Evolutionary conservation across 1,140 invertebrate species (phyloP), one percentile per base, ranked within the genome.

Genomic region (Asbolus verrucosus): DNA sequence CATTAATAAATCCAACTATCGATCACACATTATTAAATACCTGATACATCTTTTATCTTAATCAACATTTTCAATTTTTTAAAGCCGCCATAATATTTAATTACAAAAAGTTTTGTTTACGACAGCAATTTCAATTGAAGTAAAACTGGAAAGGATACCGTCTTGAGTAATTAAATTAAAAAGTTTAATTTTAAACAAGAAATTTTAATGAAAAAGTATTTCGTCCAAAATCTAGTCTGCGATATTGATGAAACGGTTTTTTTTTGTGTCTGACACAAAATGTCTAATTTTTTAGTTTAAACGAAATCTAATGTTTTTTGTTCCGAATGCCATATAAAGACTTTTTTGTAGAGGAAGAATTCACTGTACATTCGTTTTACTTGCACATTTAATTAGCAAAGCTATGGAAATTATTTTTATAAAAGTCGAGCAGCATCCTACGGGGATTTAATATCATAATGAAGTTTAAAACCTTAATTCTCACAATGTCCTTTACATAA

Each of bases 181-280:
- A 54, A 54, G 46, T 54, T 54, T 54, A 54, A 54, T 54, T 54
- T 54, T 54, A 54, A 54, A 54, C 46, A 54, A 54, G 46, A 24
- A 54, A 27, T 54, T 54, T 54, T 54, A 54, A 54, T 54, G 46
- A 54, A 54, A 54, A 54, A 54, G 46, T 27, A 27, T 36, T 36
- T 16, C 19, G 24, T n/a, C 46, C 21, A 54, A 54, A 54, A 54
- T 54, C 14, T 27, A 54, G 21, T n/a, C n/a, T n/a, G 27, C 21
- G 24, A 13, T 54, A 54, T 54, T 54, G 46, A 54, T 54, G 46
- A 27, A 14, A 54, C 46, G 9, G 11, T 54, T 54, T 36, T n/a
- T 27, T 3, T 8, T 27, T 8, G 24, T n/a, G n/a, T n/a, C n/a
- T n/a, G n/a, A n/a, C n/a, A n/a, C n/a, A n/a, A n/a, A n/a, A n/a